These are phyloP conservation scores for Triplophysa yarkandensis DNA, from an alignment of 2,797 vertebrate species.

Conservation along the genomic window DNA sequence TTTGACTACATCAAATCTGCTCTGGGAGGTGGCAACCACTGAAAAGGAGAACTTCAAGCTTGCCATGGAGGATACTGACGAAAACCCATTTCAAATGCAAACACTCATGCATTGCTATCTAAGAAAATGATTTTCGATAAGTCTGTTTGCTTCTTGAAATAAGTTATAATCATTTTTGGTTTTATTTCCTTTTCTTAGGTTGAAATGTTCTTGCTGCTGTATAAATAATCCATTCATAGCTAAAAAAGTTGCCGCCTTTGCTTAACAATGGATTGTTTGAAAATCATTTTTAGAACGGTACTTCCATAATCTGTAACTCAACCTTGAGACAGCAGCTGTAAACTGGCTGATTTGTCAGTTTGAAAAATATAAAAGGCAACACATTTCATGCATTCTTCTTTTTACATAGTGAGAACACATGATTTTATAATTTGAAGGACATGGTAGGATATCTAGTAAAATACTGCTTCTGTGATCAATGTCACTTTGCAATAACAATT, in stretches of 20 bases:
- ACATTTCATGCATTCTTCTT: neutral
- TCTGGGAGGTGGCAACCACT: slow-evolving; percentile 23
- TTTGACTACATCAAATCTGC: slow-evolving; percentile 30
- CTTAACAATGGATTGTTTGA: neutral
- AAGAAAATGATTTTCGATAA: slow-evolving; percentile 13
- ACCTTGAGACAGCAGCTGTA: neutral
- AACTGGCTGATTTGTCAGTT: neutral
- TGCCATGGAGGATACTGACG: slow-evolving; percentile 4
- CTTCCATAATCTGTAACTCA: neutral
- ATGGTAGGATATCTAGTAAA: slow-evolving; percentile 20
- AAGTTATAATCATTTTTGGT: too few relatives aligned
- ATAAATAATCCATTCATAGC: neutral
- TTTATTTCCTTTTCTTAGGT: neutral
- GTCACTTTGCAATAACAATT: slow-evolving; percentile 13
- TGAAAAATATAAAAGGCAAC: neutral
- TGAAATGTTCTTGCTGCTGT: neutral
- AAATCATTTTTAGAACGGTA: neutral
- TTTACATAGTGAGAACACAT: neutral
- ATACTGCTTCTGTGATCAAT: slow-evolving; percentile 22
- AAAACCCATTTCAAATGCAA: slow-evolving; percentile 5
- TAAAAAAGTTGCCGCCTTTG: neutral
- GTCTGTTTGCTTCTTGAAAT: neutral
- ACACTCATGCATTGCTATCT: slow-evolving; percentile 7
- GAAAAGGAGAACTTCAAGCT: slow-evolving; percentile 37
- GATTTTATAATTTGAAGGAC: neutral